Conservation (phyloP, 1,140 invertebrate species). For the Drosophila guanche region DNA sequence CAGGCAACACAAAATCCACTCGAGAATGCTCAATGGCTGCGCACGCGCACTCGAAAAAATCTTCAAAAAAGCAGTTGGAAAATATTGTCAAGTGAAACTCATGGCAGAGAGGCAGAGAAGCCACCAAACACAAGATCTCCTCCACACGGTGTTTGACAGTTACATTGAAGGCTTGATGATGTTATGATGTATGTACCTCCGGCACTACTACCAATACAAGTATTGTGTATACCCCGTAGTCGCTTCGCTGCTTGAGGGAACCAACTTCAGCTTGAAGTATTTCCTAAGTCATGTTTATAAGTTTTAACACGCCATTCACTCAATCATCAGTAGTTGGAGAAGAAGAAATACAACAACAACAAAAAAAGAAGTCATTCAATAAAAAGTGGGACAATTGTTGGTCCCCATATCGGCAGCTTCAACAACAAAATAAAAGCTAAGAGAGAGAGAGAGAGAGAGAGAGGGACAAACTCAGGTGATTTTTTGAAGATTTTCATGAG, state of each 20-base stretch:
- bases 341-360: slow-evolving; percentile 1
- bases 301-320: slow-evolving; percentile 81
- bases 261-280: slow-evolving; percentile 53
- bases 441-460: no score
- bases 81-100: slow-evolving; percentile 82
- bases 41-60: slow-evolving; percentile 68
- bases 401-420: slow-evolving; percentile 43
- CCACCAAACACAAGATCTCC: no score
- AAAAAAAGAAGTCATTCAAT: slow-evolving; percentile 76
- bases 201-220: no score
- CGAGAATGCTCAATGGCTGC: slow-evolving; percentile 69
- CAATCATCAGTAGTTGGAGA: slow-evolving; percentile 54
- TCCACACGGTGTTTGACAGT: slow-evolving; percentile 64
- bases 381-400: slow-evolving; percentile 79
- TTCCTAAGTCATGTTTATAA: slow-evolving; percentile 81
- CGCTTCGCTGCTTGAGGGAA: slow-evolving; percentile 52
- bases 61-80: slow-evolving; percentile 30
- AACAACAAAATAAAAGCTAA: slow-evolving; percentile 24
- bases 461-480: slow-evolving; percentile 25
- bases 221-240: not conserved
- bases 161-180: slow-evolving; percentile 59
- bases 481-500: slow-evolving; percentile 78
- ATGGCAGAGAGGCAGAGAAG: slow-evolving; percentile 5
- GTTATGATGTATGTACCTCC: slow-evolving; percentile 45
- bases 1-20: slow-evolving; percentile 69